Conservation (phyloP, 2,113 vertebrate species). For the Marmota monax region DNA sequence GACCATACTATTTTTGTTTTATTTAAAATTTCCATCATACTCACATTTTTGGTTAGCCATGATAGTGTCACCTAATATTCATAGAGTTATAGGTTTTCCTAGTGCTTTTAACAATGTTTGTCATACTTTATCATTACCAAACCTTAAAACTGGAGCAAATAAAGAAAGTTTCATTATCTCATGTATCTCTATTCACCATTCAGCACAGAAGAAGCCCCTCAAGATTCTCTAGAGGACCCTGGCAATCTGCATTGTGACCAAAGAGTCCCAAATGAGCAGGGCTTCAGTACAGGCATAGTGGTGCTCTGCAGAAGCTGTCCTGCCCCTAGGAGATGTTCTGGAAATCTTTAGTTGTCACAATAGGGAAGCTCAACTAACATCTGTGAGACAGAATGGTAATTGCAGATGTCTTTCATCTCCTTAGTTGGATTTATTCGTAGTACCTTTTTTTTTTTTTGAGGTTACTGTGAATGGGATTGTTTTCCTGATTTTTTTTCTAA, state of each 20-base stretch:
- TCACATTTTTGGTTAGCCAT: background rate
- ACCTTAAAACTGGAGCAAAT: background rate
- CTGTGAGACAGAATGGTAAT: background rate
- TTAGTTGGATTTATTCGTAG: too few species aligned
- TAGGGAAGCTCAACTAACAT: background rate
- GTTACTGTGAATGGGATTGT: too few species aligned
- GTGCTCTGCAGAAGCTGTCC: background rate
- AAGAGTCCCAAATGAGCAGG: background rate
- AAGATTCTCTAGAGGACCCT: background rate
- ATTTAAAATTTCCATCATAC: background rate
- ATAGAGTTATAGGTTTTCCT: background rate
- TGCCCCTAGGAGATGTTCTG: background rate
- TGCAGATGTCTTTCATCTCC: too few species aligned
- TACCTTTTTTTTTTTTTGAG: too few species aligned
- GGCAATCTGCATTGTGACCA: too few species aligned
- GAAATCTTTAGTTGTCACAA: background rate
- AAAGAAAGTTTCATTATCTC: background rate
- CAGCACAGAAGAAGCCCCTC: background rate
- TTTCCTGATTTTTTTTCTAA: too few species aligned
- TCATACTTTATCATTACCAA: background rate
- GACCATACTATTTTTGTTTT: background rate
- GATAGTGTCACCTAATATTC: background rate
- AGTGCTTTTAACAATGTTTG: background rate
- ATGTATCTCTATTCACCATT: background rate
- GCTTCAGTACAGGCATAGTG: background rate